phyloP scores from a whole-genome alignment of 1,140 invertebrate species.

The Cydia strobilella region DNA sequence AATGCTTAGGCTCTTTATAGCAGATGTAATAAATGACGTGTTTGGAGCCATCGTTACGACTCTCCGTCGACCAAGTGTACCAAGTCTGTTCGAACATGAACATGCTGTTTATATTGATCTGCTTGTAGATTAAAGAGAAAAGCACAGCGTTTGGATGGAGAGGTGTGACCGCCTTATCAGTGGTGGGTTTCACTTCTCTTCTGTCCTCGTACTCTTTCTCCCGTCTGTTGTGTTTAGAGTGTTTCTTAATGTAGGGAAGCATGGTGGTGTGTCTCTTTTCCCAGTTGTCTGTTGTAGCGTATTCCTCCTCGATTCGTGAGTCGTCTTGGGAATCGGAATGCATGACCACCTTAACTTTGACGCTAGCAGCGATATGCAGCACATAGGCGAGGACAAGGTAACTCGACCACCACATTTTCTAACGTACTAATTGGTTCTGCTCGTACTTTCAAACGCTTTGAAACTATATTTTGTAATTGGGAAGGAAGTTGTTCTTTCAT shows the following conservation, averaged over 20 bases:
- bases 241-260: conserved; percentile 57
- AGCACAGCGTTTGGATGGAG: conserved; percentile 69
- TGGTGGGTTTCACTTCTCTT: conserved; percentile 47
- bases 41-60: conserved; percentile 62
- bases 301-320: conserved; percentile 62
- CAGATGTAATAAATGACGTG: conserved; percentile 68
- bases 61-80: conserved; percentile 72
- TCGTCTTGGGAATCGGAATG: conserved; percentile 65
- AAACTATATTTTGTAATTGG: conserved; percentile 16
- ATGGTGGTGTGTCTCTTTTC: conserved; percentile 53
- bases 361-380: conserved; percentile 46
- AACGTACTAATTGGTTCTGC: neutral
- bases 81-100: conserved; percentile 73
- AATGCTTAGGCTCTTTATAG: conserved; percentile 70
- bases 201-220: conserved; percentile 41
- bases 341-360: conserved; percentile 72
- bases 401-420: conserved; percentile 44
- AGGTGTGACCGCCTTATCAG: conserved; percentile 50
- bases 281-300: conserved; percentile 53
- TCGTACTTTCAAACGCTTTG: neutral
- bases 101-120: conserved; percentile 70
- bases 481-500: conserved; percentile 53
- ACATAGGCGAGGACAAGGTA: conserved; percentile 42
- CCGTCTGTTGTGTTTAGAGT: conserved; percentile 40
- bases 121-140: conserved; percentile 67